A percentile compares a stretch with the other conserved stretches of the same genome.
These are phyloP conservation scores for Pelosia muscerda DNA, from an alignment of 2,888 invertebrate genomes.

Conservation along the genomic window DNA sequence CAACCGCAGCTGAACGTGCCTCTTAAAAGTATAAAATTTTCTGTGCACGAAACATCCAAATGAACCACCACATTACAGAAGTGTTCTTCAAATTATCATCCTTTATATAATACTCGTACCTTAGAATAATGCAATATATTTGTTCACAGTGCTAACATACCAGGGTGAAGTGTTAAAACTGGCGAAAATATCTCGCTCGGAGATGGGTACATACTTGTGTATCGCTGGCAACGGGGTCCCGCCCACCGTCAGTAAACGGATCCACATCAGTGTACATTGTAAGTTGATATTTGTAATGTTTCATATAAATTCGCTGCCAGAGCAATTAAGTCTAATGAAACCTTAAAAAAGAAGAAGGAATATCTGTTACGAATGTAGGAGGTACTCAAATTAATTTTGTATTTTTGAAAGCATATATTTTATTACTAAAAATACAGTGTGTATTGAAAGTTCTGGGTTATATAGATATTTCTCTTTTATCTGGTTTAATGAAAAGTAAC, in stretches of 20 bases:
- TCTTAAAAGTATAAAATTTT: not conserved
- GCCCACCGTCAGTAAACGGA: slow-evolving; percentile 95
- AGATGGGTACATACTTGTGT: slow-evolving; percentile 97
- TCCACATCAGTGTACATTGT: slow-evolving; percentile 96
- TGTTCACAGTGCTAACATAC: slow-evolving; percentile 89
- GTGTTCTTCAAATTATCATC: not conserved
- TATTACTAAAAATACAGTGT: slow-evolving; percentile 11
- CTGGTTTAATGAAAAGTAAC: not conserved
- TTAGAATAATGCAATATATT: slow-evolving; percentile 29
- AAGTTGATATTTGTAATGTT: slow-evolving; percentile 78
- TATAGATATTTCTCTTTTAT: not conserved
- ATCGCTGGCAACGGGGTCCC: slow-evolving; percentile 96
- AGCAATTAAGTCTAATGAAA: slow-evolving; percentile 46
- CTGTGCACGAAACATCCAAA: not conserved
- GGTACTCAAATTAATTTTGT: slow-evolving; percentile 23
- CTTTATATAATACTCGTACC: slow-evolving; percentile 1
- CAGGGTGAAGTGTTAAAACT: slow-evolving; percentile 94
- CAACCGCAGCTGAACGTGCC: not conserved
- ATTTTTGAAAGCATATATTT: slow-evolving; percentile 19
- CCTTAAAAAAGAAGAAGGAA: slow-evolving; percentile 30
- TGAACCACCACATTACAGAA: not conserved
- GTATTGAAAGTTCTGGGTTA: not conserved
- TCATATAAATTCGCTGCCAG: slow-evolving; percentile 24
- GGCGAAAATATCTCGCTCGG: slow-evolving; percentile 94
- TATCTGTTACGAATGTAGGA: slow-evolving; percentile 32